Base-by-base conservation (phyloP, 2,113 vertebrate genomes). In the Grammomys surdaster region DNA sequence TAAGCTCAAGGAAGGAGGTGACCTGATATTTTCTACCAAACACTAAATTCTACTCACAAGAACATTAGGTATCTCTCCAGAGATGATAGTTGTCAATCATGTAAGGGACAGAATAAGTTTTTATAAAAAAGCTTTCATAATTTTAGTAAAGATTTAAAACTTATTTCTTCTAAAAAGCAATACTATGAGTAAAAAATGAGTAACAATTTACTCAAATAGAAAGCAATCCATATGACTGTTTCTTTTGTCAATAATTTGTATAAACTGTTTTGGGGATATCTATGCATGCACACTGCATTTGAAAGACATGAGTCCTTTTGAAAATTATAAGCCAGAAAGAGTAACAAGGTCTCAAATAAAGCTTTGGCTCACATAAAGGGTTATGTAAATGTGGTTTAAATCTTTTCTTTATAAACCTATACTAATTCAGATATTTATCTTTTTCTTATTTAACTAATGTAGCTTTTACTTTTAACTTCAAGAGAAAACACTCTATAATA, bases 81-180 rank as follows among this genome's bases (percentile, higher is more conserved):
- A 91, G 60, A 90, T 72, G 36, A 67, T 4, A 46, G 24, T 13
- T 73, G 90, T 93, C 60, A 19, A 63, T 75, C 10, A 0, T 33
- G 75, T 75, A 84, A 40, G 85, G 14, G 3, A 91, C 12, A 78
- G 16, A 36, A 85, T 60, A 86, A 65, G 3, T 80, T 33, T 2
- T 22, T 7, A 3, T 43, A 43, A 19, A 93, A n/a, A 85, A 81
- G 5, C 43, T 69, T n/a, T 78, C 9, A 77, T 0, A 1, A 77
- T 76, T 90, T 93, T 77, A 76, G 43, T 33, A 22, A 89, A 86
- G 4, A 46, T 11, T 89, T 91, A 40, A 93, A 93, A 65, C 16
- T 88, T 70, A 26, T 7, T 46, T 54, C 19, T 92, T 77, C 36
- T 58, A 5, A 58, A 28, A 90, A 93, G 28, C 1, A 88, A 40